Conservation (phyloP, 2,113 vertebrate species). For the human region GRCh38 chr3:142383001-142383500, state of each 20-base stretch:
- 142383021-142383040: not conserved
- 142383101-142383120: not conserved
- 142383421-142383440: conserved; percentile 40
- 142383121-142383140: too few relatives aligned
- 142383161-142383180: not conserved
- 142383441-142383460: conserved; percentile 20
- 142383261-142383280: conserved; percentile 4
- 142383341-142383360: conserved; percentile 89
- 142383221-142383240: conserved; percentile 31
- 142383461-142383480: not conserved
- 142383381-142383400: conserved; percentile 89
- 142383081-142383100: not conserved
- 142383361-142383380: conserved; percentile 94
- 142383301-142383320: conserved; percentile 97
- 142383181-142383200: not conserved
- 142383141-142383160: not conserved
- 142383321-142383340: conserved; percentile 97
- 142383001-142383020: not conserved
- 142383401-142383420: conserved; percentile 92
- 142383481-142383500: not conserved
- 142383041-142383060: not conserved
- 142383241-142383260: conserved; percentile 32
- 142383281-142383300: conserved; percentile 84
- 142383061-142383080: not conserved
- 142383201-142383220: conserved; percentile 12